A percentile compares a stretch with the other conserved stretches of the same genome.
Evolutionary conservation across 2,113 vertebrate genomes (phyloP).

Genomic region (Heliornis fulica): DNA sequence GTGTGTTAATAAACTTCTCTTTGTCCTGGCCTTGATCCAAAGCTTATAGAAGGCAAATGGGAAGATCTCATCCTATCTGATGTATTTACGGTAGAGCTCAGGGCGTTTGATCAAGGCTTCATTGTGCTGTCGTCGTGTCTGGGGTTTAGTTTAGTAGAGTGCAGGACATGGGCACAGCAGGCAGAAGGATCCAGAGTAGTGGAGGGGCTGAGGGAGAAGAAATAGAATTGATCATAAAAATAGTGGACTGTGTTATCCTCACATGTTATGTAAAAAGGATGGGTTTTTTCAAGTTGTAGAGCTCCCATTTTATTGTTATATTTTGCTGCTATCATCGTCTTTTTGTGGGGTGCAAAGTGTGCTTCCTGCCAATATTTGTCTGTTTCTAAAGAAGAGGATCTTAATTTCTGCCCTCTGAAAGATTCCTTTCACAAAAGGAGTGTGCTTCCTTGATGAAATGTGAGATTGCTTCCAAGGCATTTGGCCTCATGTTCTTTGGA

Average conservation of each 20-base stretch:
- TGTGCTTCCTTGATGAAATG: neutral
- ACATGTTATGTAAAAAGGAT: neutral
- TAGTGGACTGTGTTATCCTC: neutral
- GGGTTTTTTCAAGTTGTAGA: neutral
- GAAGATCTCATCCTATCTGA: slow-evolving; percentile 46
- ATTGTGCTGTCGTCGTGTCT: slow-evolving; percentile 27
- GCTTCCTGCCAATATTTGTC: neutral
- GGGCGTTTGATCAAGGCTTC: slow-evolving; percentile 27
- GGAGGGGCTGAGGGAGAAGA: neutral
- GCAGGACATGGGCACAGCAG: neutral
- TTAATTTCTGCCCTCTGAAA: neutral
- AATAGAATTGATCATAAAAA: neutral
- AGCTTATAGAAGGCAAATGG: slow-evolving; percentile 43
- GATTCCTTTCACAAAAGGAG: neutral
- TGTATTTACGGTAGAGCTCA: slow-evolving; percentile 44
- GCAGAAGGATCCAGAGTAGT: neutral
- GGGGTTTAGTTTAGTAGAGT: slow-evolving; percentile 6
- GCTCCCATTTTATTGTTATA: neutral
- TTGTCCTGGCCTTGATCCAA: slow-evolving; percentile 51
- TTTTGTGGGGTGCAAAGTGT: neutral
- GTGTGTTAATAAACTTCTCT: slow-evolving; percentile 46
- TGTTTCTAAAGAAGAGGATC: neutral
- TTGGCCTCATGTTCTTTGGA: neutral
- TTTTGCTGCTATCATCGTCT: neutral
- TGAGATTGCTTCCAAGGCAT: neutral